A percentile compares a stretch with the other conserved stretches of the same genome.
Conservation (phyloP, 37 sponge, comb jelly and placozoan genomes). For the Chondrilla cf. caribensis region DNA sequence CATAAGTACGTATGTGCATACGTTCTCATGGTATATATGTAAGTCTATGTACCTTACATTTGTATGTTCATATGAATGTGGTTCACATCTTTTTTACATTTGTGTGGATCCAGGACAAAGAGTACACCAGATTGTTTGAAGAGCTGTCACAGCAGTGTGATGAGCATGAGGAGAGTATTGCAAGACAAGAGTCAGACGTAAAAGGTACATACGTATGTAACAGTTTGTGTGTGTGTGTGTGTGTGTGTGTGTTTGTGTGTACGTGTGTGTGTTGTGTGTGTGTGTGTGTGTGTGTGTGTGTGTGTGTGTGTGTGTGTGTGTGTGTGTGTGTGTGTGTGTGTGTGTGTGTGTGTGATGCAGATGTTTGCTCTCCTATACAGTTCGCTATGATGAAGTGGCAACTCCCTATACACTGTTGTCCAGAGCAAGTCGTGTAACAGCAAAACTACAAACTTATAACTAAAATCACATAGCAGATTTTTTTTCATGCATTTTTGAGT, state of each 20-base stretch:
- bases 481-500: too few relatives aligned
- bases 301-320: neutral
- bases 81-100: neutral
- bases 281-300: neutral
- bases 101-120: constrained; percentile 3
- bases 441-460: neutral
- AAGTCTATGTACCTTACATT: too few relatives aligned
- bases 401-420: constrained; percentile 17
- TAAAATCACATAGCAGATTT: too few relatives aligned
- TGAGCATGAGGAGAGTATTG: neutral
- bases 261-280: neutral
- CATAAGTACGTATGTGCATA: too few relatives aligned
- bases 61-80: too few relatives aligned
- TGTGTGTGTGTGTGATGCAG: neutral
- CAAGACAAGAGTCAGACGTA: neutral
- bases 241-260: neutral
- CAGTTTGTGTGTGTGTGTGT: neutral
- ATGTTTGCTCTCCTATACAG: neutral
- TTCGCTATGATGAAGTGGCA: neutral
- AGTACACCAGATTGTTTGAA: neutral
- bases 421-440: neutral
- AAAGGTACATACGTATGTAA: neutral
- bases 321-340: neutral
- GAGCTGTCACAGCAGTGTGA: constrained; percentile 11
- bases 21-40: too few relatives aligned